A percentile compares a stretch with the other conserved stretches of the same genome.
These are phyloP conservation scores for Dicentrarchus labrax DNA, from an alignment of 2,113 vertebrate species.

Conservation along the genomic window DNA sequence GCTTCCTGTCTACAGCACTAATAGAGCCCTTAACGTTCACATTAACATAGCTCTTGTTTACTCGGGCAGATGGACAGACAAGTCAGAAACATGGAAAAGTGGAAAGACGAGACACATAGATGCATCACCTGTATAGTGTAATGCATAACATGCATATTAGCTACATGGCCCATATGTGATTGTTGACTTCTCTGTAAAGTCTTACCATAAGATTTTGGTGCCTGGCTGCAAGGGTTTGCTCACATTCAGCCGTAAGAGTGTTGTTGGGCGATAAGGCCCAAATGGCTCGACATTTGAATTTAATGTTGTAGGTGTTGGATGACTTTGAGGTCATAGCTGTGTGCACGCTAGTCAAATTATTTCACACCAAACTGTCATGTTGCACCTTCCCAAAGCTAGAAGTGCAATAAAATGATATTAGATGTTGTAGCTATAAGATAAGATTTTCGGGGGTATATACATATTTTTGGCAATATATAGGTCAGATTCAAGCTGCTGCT, in stretches of 20 bases:
- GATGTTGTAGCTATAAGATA: not conserved
- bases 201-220: not conserved
- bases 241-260: not conserved
- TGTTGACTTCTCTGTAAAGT: not conserved
- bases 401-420: not conserved
- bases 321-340: not conserved
- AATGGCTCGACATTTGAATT: not conserved
- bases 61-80: conserved; percentile 56
- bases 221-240: not conserved
- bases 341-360: not conserved
- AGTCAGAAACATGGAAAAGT: conserved; percentile 42
- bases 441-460: not conserved
- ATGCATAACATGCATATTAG: conserved; percentile 9
- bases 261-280: not conserved
- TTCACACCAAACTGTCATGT: not conserved
- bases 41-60: conserved; percentile 79
- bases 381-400: not conserved
- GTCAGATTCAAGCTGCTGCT: not conserved
- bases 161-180: not conserved
- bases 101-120: conserved; percentile 39
- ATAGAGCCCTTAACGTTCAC: conserved; percentile 77
- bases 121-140: conserved; percentile 25
- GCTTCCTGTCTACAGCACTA: conserved; percentile 81
- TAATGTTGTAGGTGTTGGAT: not conserved
- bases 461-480: not conserved